These are phyloP conservation scores for Ditylenchus weischeri DNA, from an alignment of 2,888 invertebrate genomes.

Conservation along the genomic window DNA sequence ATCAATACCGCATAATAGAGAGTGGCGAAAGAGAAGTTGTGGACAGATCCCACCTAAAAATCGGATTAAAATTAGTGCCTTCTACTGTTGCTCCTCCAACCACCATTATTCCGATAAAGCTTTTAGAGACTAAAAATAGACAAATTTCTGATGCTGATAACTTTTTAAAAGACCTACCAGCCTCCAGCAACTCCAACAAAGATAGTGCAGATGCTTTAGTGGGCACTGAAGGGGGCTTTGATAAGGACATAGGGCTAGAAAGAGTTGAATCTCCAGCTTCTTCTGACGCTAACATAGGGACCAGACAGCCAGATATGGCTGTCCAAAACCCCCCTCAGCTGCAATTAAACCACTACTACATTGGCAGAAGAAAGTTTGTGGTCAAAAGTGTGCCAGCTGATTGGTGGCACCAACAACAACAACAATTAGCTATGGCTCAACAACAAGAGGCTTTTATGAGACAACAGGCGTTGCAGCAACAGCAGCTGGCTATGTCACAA, in stretches of 20 bases:
- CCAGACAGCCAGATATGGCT: not conserved
- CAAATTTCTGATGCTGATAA: not conserved
- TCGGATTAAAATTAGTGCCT: constrained; percentile 2
- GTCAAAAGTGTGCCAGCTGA: constrained; percentile 15
- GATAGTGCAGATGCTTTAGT: not conserved
- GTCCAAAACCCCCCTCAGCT: not conserved
- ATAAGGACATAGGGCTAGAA: constrained; percentile 15
- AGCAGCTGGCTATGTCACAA: not conserved
- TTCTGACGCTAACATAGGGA: not conserved
- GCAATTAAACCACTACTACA: constrained; percentile 11
- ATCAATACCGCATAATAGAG: not conserved
- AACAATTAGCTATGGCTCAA: not conserved
- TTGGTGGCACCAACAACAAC: constrained; percentile 12
- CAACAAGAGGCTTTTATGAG: not conserved
- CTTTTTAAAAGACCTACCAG: constrained; percentile 12
- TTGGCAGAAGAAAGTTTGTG: constrained; percentile 10
- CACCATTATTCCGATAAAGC: not conserved
- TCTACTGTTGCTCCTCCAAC: not conserved
- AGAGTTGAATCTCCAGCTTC: not conserved
- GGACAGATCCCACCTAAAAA: constrained; percentile 4
- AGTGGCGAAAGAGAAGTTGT: constrained; percentile 5
- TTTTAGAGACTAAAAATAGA: not conserved
- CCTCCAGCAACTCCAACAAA: not conserved
- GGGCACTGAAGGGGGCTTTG: constrained; percentile 3
- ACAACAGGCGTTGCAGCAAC: constrained; percentile 1